Conservation (phyloP, 2,888 invertebrate genomes). For the Lathronympha strigana region DNA sequence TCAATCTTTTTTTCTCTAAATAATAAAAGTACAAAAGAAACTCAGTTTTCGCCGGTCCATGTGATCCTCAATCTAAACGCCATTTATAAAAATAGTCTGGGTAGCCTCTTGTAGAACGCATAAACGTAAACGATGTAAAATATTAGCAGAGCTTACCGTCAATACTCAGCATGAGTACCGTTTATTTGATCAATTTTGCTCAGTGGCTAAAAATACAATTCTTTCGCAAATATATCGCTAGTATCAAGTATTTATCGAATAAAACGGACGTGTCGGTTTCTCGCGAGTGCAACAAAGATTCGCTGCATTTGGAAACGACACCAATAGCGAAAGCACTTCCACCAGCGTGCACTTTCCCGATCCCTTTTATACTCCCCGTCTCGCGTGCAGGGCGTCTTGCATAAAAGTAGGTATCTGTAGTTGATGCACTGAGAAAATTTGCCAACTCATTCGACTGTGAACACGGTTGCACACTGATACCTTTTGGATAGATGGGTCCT, state of each 20-base stretch:
- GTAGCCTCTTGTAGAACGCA: no score
- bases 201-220: slow-evolving; percentile 6
- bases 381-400: slow-evolving; percentile 58
- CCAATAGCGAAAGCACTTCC: slow-evolving; percentile 68
- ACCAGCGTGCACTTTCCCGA: slow-evolving; percentile 60
- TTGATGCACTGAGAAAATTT: slow-evolving; percentile 60
- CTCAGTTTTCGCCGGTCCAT: no score
- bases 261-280: slow-evolving; percentile 44
- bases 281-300: slow-evolving; percentile 48
- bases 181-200: slow-evolving; percentile 1
- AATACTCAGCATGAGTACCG: neutral
- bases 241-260: slow-evolving; percentile 36
- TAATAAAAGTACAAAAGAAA: no score
- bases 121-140: neutral
- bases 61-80: no score
- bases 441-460: slow-evolving; percentile 65
- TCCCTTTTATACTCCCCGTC: slow-evolving; percentile 60
- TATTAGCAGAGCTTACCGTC: neutral
- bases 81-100: neutral
- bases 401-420: slow-evolving; percentile 51
- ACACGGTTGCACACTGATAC: slow-evolving; percentile 55
- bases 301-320: slow-evolving; percentile 60
- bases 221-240: slow-evolving; percentile 7
- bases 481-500: slow-evolving; percentile 17
- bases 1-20: no score